Conservation (phyloP, 2,113 vertebrate species). For the Mixornis gularis region DNA sequence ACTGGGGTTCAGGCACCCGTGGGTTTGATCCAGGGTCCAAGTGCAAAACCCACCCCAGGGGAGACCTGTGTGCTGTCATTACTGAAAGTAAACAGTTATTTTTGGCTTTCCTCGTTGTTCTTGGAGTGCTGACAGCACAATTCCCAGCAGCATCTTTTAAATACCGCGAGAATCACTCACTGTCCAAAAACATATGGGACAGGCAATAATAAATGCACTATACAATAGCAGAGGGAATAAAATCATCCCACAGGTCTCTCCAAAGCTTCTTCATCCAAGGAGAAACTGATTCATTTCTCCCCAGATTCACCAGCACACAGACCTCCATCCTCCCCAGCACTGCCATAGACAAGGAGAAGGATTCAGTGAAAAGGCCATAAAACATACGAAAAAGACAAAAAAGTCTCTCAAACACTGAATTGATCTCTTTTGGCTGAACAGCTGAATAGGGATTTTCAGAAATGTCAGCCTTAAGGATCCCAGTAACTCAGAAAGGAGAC, state of each 20-base stretch:
- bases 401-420: not conserved
- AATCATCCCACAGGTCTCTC: not conserved
- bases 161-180: not conserved
- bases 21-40: not conserved
- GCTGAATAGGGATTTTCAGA: not conserved
- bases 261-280: not conserved
- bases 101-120: slow-evolving; percentile 26
- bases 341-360: not conserved
- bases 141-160: slow-evolving; percentile 45
- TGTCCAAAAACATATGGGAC: slow-evolving; percentile 22
- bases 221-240: not conserved
- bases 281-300: not conserved
- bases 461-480: not conserved
- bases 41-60: not conserved
- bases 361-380: not conserved
- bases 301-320: not conserved
- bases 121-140: slow-evolving; percentile 55
- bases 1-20: accelerated
- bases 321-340: not conserved
- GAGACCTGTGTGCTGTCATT: slow-evolving; percentile 18
- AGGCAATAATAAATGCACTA: not conserved
- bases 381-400: not conserved
- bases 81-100: slow-evolving; percentile 46
- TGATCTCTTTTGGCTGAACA: not conserved
- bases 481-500: not conserved